Conservation (phyloP, 2,888 invertebrate species). For the Ophion ellenae region DNA sequence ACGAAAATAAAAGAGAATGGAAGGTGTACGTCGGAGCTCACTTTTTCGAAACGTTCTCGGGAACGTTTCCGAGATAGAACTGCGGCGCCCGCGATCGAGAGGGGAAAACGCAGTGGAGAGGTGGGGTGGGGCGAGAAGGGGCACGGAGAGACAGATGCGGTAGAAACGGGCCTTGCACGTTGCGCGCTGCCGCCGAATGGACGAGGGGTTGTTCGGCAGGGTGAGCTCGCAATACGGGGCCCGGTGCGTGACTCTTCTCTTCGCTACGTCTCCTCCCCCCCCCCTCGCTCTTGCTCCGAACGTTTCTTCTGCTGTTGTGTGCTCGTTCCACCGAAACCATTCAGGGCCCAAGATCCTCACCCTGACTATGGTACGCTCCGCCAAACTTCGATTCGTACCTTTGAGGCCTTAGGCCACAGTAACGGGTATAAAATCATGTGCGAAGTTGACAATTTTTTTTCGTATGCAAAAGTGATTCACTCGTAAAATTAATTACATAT, state of each 20-base stretch:
- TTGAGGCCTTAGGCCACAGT: not conserved
- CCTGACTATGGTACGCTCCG: not conserved
- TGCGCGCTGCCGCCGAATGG: constrained; percentile 63
- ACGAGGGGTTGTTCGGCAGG: constrained; percentile 79
- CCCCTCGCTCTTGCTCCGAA: constrained; percentile 1
- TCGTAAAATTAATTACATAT: no score
- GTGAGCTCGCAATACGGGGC: constrained; percentile 77
- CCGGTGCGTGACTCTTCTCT: constrained; percentile 71
- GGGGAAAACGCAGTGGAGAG: constrained; percentile 6
- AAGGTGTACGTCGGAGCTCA: not conserved
- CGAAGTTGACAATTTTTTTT: no score
- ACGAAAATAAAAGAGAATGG: not conserved
- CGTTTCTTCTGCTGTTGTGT: constrained; percentile 3
- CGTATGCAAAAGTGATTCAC: no score
- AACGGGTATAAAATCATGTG: no score
- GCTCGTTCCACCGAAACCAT: constrained; percentile 42
- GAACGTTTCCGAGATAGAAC: constrained; percentile 45
- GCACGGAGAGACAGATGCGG: constrained; percentile 65
- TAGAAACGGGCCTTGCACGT: constrained; percentile 21
- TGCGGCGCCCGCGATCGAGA: constrained; percentile 29
- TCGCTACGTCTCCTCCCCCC: constrained; percentile 34
- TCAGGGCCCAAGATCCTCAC: constrained; percentile 17
- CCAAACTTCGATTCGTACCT: not conserved
- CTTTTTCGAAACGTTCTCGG: constrained; percentile 49
- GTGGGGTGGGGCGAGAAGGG: constrained; percentile 38